Conservation (phyloP, 2,113 vertebrate species). For the Oreotrochilus melanogaster region DNA sequence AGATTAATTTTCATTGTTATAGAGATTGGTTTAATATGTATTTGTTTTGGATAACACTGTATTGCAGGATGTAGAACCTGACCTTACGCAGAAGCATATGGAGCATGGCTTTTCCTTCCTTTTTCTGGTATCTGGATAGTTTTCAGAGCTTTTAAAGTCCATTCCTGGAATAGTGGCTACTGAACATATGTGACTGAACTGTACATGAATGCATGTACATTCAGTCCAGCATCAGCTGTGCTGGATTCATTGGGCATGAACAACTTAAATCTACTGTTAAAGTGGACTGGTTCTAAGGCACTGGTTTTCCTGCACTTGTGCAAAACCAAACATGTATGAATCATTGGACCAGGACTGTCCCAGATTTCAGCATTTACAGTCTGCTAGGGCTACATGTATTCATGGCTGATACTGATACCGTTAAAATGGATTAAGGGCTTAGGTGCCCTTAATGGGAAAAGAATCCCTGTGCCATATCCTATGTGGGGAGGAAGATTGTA, state of each 20-base stretch:
- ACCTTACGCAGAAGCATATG: neutral
- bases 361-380: neutral
- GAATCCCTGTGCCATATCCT: neutral
- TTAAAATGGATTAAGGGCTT: neutral
- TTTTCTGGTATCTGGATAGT: neutral
- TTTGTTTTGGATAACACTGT: neutral
- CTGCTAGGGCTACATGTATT: neutral
- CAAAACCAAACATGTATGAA: neutral
- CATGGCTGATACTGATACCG: no score
- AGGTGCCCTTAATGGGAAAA: neutral
- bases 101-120: neutral
- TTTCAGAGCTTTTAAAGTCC: neutral
- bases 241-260: neutral
- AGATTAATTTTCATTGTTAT: neutral
- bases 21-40: neutral
- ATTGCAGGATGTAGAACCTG: neutral
- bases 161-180: neutral
- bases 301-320: neutral
- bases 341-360: neutral
- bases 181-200: neutral
- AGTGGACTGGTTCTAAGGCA: neutral
- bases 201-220: neutral
- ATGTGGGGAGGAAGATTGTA: neutral
- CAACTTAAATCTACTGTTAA: neutral
- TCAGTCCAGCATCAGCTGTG: neutral